Evolutionary conservation across 2,888 invertebrate species (phyloP).

Genomic region (Salticus scenicus): DNA sequence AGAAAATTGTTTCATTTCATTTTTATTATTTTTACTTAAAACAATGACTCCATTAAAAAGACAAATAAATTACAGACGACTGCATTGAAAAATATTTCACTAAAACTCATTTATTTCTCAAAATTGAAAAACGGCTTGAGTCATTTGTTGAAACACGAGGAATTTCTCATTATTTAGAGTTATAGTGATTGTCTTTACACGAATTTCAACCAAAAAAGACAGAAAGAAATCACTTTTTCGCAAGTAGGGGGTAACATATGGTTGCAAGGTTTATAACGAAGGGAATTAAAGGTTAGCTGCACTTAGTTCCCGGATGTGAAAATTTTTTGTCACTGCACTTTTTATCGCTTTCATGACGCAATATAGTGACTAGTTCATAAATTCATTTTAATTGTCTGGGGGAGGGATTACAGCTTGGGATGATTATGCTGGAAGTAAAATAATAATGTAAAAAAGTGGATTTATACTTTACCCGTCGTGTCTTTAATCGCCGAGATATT

Average conservation of each 20-base stretch:
- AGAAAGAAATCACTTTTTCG: background rate
- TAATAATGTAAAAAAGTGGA: background rate
- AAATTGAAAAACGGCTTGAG: too few relatives aligned
- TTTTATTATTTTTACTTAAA: too few relatives aligned
- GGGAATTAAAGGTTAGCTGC: constrained; percentile 1
- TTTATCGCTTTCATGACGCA: background rate
- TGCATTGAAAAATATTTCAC: too few relatives aligned
- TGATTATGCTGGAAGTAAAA: background rate
- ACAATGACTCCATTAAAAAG: too few relatives aligned
- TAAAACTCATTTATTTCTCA: too few relatives aligned
- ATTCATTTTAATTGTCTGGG: constrained; percentile 27
- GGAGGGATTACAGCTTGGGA: background rate
- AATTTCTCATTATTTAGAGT: too few relatives aligned
- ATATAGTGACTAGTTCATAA: constrained; percentile 14
- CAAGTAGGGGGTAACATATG: background rate
- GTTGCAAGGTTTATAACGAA: background rate
- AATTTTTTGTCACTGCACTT: background rate
- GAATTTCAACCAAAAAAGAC: background rate
- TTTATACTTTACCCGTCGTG: background rate
- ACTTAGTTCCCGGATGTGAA: constrained; percentile 24
- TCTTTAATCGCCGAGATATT: background rate
- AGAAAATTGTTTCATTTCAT: too few relatives aligned
- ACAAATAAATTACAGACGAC: too few relatives aligned
- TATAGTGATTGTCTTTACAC: background rate
- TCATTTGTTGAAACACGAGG: too few relatives aligned